Base-by-base conservation (phyloP, 2,113 vertebrate species). In the Orientallactaga bullata region DNA sequence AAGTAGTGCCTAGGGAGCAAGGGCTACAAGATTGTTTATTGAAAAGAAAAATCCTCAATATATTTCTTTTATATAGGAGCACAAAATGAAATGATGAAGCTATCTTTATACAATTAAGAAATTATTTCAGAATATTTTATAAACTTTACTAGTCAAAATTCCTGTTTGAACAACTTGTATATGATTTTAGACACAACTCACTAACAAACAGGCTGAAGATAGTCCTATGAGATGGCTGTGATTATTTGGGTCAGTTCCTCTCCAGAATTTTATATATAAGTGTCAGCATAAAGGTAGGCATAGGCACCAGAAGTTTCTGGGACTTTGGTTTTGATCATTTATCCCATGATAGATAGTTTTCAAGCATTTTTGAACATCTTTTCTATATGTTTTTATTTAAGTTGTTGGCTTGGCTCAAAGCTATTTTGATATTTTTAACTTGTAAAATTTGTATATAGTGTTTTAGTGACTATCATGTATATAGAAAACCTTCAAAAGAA, bases 351-450 rank as follows among this genome's bases (percentile, higher is more conserved):
- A 42, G 23, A 79, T 60, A 74, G n/a, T 63, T 81, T 73, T 73
- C 18, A 35, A 71, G 1, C 81, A n/a, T 3, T 71, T 86, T 85
- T 28, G 37, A 5, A 76, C 90, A 66, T 85, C 0, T 35, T 92
- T 93, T 93, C 61, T 60, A 78, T 78, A 51, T 93, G 58, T 17
- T 81, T 95, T 85, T 80, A 79, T 83, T 95, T 82, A 92, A 95
- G 88, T 77, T 60, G 7, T 18, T 85, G 73, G 82, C 37, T 88
- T 79, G 66, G n/a, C 5, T 93, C 55, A 87, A 86, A 92, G 42
- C 78, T 58, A 65, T 35, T 51, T 66, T 91, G 65, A 74, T 26
- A 66, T 13, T n/a, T n/a, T n/a, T 28, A 20, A 86, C 39, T 85
- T 85, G 55, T 18, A 74, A 90, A 80, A 76, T 32, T 13, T 63